Evolutionary conservation across 1,140 invertebrate species (phyloP).

Genomic region (Bombus confusus): DNA sequence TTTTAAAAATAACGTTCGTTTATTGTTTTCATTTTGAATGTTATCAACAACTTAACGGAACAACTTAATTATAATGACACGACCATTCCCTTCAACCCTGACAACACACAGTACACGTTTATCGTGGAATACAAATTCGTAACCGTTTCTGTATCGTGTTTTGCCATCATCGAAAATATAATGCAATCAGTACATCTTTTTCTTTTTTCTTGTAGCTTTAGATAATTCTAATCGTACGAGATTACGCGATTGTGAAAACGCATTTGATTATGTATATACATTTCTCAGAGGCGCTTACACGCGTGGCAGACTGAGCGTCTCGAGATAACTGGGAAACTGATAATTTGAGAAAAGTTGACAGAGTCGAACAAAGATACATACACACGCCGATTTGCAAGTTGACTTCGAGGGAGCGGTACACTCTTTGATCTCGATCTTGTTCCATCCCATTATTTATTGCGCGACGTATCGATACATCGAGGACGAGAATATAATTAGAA

Average conservation of each 20-base stretch:
- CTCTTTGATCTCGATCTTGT: neutral
- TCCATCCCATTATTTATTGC: neutral
- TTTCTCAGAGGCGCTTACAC: neutral
- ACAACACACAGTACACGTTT: neutral
- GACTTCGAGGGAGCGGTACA: neutral
- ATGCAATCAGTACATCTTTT: neutral
- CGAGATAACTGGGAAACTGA: neutral
- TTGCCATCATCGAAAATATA: neutral
- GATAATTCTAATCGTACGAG: neutral
- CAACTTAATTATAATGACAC: neutral
- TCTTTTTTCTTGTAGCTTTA: too few relatives aligned
- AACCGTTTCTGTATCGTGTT: neutral
- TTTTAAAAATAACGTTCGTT: constrained; percentile 71
- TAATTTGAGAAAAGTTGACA: constrained; percentile 4
- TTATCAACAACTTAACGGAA: neutral
- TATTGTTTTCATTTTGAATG: neutral
- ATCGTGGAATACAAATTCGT: too few relatives aligned
- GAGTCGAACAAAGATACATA: neutral
- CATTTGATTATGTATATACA: neutral
- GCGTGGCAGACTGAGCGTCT: neutral
- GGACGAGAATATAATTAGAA: neutral
- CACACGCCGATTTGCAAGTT: neutral
- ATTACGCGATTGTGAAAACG: neutral
- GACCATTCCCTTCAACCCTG: neutral
- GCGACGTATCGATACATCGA: neutral